These are phyloP conservation scores for Casuarius casuarius DNA, from an alignment of 2,113 vertebrate genomes.

Conservation along the genomic window DNA sequence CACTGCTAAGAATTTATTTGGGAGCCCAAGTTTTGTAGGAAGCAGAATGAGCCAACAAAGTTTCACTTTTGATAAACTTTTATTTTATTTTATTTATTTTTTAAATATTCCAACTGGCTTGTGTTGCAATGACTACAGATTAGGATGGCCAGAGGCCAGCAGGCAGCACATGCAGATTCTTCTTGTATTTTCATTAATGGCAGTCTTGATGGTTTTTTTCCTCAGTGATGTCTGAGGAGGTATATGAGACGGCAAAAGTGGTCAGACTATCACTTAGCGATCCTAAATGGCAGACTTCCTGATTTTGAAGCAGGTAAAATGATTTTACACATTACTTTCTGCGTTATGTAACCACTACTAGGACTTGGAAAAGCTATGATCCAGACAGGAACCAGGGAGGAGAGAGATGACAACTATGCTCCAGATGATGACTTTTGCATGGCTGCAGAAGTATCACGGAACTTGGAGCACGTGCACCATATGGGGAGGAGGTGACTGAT, in stretches of 20 bases:
- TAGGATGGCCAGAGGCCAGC: not conserved
- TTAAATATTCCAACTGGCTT: not conserved
- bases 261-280: not conserved
- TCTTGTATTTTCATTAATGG: not conserved
- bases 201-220: not conserved
- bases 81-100: not conserved
- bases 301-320: not conserved
- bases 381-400: not conserved
- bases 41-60: not conserved
- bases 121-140: not conserved
- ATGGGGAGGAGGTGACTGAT: not conserved
- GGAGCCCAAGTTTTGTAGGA: not conserved
- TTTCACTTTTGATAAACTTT: not conserved
- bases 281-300: not conserved
- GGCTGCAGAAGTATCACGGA: not conserved
- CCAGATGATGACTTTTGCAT: conserved; percentile 8
- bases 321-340: not conserved
- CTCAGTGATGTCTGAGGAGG: not conserved
- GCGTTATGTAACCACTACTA: not conserved
- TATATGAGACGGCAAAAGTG: not conserved
- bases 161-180: not conserved
- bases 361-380: not conserved
- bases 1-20: not conserved
- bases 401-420: not conserved
- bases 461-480: not conserved